Conservation (phyloP, 2,797 vertebrate species). For the Enteromius viviparus region DNA sequence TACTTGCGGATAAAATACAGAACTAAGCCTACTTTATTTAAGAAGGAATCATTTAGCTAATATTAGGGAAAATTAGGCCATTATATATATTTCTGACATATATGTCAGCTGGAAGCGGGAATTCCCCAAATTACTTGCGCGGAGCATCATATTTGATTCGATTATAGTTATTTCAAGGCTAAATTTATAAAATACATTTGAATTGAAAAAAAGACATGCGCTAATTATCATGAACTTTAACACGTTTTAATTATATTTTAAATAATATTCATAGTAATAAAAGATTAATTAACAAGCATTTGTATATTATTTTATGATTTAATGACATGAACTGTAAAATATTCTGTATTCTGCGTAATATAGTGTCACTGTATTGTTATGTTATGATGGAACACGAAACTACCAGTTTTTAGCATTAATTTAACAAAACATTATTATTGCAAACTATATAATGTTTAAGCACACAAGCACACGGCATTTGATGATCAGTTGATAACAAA, state of each 20-base stretch:
- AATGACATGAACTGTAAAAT: background rate
- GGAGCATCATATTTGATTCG: too few species aligned
- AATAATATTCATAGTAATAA: background rate
- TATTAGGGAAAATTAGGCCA: background rate
- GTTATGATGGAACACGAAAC: background rate
- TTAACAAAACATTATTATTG: too few species aligned
- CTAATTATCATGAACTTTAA: background rate
- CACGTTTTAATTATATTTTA: background rate
- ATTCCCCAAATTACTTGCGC: too few species aligned
- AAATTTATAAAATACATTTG: background rate
- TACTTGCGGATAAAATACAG: background rate
- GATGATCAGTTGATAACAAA: background rate
- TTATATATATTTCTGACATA: too few species aligned
- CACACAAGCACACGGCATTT: background rate
- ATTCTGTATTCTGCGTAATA: background rate
- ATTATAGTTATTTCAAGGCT: too few species aligned
- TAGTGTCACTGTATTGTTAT: background rate
- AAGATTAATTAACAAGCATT: background rate
- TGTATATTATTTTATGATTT: slow-evolving; percentile 2
- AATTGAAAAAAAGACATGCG: too few species aligned
- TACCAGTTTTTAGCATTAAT: background rate
- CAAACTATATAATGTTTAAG: too few species aligned
- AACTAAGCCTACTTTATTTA: background rate
- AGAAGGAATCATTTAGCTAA: background rate
- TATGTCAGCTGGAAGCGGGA: too few species aligned